Evolutionary conservation across 2,797 vertebrate genomes (phyloP).

Genomic region (Apogon hyalosoma): DNA sequence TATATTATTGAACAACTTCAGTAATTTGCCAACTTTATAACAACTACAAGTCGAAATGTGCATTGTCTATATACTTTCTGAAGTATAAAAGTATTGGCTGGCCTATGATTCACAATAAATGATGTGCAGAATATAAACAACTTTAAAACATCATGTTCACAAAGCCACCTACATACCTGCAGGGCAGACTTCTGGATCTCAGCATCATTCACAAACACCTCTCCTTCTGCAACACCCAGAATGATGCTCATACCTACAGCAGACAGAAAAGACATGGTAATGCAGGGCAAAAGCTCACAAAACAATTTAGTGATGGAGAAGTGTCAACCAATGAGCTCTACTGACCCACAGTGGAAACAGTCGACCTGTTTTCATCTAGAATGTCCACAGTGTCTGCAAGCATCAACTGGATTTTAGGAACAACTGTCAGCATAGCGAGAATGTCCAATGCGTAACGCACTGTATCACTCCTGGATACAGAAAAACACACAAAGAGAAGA

Average conservation of each 20-base stretch:
- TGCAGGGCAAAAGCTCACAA: background rate
- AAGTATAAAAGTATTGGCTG: too few species aligned
- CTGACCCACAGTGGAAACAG: slow-evolving; percentile 94
- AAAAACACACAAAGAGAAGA: background rate
- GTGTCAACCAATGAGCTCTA: background rate
- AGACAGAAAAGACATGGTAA: background rate
- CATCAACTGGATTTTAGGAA: slow-evolving; percentile 94
- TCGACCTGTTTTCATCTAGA: slow-evolving; percentile 88
- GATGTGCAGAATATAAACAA: background rate
- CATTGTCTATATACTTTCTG: too few species aligned
- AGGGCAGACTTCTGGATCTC: slow-evolving; percentile 98
- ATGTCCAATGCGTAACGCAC: slow-evolving; percentile 95
- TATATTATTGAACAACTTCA: too few species aligned
- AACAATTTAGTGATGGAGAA: background rate
- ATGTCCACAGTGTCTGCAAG: slow-evolving; percentile 92
- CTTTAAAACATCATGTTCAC: too few species aligned
- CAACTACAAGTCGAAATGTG: too few species aligned
- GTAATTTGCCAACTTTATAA: too few species aligned
- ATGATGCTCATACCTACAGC: slow-evolving; percentile 94
- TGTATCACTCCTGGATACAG: slow-evolving; percentile 89
- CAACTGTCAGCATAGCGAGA: slow-evolving; percentile 92
- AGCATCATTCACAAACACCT: slow-evolving; percentile 94
- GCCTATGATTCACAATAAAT: too few species aligned
- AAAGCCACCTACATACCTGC: slow-evolving; percentile 72
- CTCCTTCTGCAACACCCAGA: slow-evolving; percentile 94